Percentiles rank a stretch among this genome's conserved stretches.
Evolutionary conservation across 2,888 invertebrate species (phyloP).

Genomic region (Smittia sp.): DNA sequence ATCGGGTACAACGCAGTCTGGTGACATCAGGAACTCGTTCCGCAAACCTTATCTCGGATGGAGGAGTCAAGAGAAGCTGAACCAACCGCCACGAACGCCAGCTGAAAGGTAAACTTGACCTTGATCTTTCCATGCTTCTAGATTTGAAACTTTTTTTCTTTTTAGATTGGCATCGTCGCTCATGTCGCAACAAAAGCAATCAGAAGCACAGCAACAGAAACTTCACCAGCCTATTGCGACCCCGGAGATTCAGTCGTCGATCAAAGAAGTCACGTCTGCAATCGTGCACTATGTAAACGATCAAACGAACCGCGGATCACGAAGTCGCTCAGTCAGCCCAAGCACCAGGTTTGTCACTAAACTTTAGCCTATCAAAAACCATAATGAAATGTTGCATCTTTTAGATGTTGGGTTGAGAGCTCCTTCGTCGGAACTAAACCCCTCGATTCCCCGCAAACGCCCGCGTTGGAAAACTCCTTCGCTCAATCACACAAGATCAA

Average conservation of each 20-base stretch:
- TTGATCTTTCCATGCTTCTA: constrained; percentile 9
- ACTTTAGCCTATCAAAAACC: neutral
- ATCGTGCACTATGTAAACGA: constrained; percentile 87
- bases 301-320: constrained; percentile 58
- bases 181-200: constrained; percentile 56
- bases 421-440: constrained; percentile 86
- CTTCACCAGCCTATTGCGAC: constrained; percentile 53
- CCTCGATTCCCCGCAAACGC: constrained; percentile 81
- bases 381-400: constrained; percentile 58
- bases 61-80: constrained; percentile 81
- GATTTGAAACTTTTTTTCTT: constrained; percentile 42
- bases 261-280: constrained; percentile 89
- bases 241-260: constrained; percentile 76
- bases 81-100: constrained; percentile 72
- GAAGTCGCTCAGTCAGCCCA: constrained; percentile 54
- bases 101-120: constrained; percentile 67
- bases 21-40: constrained; percentile 60
- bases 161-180: constrained; percentile 66
- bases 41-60: constrained; percentile 88
- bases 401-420: constrained; percentile 85
- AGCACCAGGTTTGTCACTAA: constrained; percentile 51
- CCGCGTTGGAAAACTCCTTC: constrained; percentile 58
- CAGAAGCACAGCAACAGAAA: constrained; percentile 46
- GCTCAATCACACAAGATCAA: constrained; percentile 47
- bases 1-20: constrained; percentile 54